Base-by-base conservation (phyloP, 2,888 invertebrate species). In the Rhyacophila evoluta region DNA sequence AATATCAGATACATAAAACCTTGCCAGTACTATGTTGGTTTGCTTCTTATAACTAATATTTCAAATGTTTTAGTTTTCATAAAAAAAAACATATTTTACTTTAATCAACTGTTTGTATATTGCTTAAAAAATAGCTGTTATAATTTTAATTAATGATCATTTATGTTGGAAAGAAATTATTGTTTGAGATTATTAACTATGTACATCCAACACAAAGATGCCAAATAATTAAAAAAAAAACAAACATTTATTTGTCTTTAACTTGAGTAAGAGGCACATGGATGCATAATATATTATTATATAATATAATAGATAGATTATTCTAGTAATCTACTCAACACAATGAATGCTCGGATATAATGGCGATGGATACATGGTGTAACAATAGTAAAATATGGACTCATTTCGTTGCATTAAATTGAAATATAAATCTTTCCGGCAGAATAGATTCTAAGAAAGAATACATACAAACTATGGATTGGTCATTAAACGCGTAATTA, bases 241-340 rank as follows among this genome's bases (percentile, higher is more conserved):
- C n/a, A n/a, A 69, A 33, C 33, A 29, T 28, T 19, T 77, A 19
- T 41, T 55, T 55, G 55, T 55, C 25, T 19, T 55, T 25, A 55
- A 55, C 25, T 25, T 55, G 55, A 72, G 15, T 72, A 41, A 76
- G 76, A 76, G 76, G 76, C 76, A 76, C 74, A 77, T 72, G 72
- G 72, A 72, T 69, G 69, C 71, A 72, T 76, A 67, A 67, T 77
- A 76, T 68, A 75, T 67, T 25, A 33, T 41, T 79, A 69, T 78
- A 41, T 55, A 33, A 33, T 33, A 33, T 33, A 33, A 33, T 33
- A 55, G 55, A 55, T 55, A 55, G 55, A 19, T 55, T 25, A 73
- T 68, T 72, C 68, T 78, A 72, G n/a, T 75, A 78, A 78, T 70
- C 55, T 77, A 37, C 41, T 37, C 68, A 77, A 73, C 73, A 69